These are phyloP conservation scores for Amiota communis DNA, from an alignment of 2,888 invertebrate genomes.

Conservation along the genomic window DNA sequence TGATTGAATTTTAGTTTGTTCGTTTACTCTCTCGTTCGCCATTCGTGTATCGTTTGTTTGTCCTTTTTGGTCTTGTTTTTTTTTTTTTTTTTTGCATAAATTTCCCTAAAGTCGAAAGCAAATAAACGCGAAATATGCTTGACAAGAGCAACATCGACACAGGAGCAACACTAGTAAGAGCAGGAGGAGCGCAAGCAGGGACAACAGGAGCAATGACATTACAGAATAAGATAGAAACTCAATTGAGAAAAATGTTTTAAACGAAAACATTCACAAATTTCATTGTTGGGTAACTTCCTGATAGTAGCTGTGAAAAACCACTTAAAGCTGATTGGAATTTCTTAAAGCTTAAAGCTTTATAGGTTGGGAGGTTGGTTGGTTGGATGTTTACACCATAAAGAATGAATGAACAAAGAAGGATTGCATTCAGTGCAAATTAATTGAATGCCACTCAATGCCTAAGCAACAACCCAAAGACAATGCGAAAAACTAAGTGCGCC, in stretches of 20 bases:
- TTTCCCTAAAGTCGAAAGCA: not conserved
- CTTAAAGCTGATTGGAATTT: slow-evolving; percentile 37
- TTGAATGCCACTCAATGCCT: slow-evolving; percentile 61
- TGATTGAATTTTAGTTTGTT: slow-evolving; percentile 48
- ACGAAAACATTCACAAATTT: slow-evolving; percentile 4
- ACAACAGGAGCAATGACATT: not conserved
- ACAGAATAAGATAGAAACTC: not conserved
- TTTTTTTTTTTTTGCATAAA: not conserved
- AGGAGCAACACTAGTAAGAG: not conserved
- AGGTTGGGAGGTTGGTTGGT: too few species aligned
- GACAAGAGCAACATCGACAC: slow-evolving; percentile 7
- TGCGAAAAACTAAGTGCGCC: not conserved
- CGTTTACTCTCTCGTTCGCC: slow-evolving; percentile 10
- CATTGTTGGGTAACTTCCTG: too few species aligned
- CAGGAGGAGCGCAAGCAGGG: not conserved
- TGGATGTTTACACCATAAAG: slow-evolving; percentile 11
- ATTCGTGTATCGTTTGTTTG: not conserved
- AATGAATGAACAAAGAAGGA: slow-evolving; percentile 20
- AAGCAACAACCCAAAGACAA: slow-evolving; percentile 28
- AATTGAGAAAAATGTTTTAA: not conserved
- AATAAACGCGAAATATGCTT: not conserved
- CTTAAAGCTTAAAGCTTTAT: not conserved
- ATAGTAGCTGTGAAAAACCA: slow-evolving; percentile 20
- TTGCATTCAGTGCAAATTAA: slow-evolving; percentile 56
- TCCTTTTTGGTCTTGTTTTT: not conserved